Base-by-base conservation (phyloP, 35 echinoderm and acorn worm genomes). In the Heliocidaris erythrogramma region DNA sequence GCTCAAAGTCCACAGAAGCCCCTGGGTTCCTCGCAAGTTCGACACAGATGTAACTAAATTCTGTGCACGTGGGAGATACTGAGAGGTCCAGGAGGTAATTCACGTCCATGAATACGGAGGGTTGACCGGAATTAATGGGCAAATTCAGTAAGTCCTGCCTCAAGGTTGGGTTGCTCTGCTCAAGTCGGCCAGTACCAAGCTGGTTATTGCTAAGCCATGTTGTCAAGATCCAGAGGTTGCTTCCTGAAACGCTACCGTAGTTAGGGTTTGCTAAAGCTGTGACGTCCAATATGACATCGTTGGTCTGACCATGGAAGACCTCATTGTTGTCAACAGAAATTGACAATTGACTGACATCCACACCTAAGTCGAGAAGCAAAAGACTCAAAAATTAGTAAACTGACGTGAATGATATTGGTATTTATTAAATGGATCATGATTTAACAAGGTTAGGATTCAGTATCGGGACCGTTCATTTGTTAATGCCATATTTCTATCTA, bases 21-120 rank as follows among this genome's bases (percentile, higher is more conserved):
- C 49, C 61, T 7, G 94, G 48, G 18, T 95, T 94, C 88, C 89
- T 93, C 35, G 92, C 50, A 13, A 97, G 85, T 47, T 86, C 32
- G 8, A 95, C 94, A 49, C 96, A 97, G 47, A 97, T 27, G 59
- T 93, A 95, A 84, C 92, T 59, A 24, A 95, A 94, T 42, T 94
- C 85, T 5, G 47, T 32, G 71, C 96, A 97, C 16, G 91, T 90
- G 5, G 87, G 87, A 4, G 31, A 47, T 16, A 27, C 24, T 47
- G 31, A 31, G 47, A 89, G 87, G 87, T 89, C 47, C 14, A 89
- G 8, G 29, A 48, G 13, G 32, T 47, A 89, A 7, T 78, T n/a
- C 65, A 78, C 65, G 65, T 78, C 27, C 65, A 78, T 78, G 65
- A 78, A 78, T 78, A n/a, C 27, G 2, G 65, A 7, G 27, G 65